phyloP scores from a whole-genome alignment of 2,888 invertebrate genomes.

The Drosophila limbata region DNA sequence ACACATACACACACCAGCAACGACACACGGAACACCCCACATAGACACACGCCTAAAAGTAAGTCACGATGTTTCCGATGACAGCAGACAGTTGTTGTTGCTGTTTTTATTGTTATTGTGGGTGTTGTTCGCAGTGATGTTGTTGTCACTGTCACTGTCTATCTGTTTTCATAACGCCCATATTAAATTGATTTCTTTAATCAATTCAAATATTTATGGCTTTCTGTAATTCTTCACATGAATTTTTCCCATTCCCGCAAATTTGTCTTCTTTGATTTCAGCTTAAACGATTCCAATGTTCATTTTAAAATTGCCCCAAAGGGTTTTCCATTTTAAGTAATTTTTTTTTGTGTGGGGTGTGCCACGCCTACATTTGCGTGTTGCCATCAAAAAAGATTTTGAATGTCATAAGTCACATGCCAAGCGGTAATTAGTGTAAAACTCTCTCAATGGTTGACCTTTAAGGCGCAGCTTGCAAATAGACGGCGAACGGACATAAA shows the following conservation, averaged over 20 bases:
- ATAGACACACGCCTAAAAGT: conserved; percentile 68
- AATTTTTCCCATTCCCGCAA: conserved; percentile 1
- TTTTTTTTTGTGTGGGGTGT: background rate
- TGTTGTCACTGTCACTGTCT: conserved; percentile 25
- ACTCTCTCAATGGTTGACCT: conserved; percentile 38
- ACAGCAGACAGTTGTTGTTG: conserved; percentile 39
- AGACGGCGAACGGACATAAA: background rate
- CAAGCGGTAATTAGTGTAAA: conserved; percentile 68
- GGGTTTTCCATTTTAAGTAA: conserved; percentile 2
- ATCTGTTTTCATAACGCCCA: conserved; percentile 47
- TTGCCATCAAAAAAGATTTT: conserved; percentile 50
- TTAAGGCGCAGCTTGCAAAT: conserved; percentile 37
- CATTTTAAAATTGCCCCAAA: conserved; percentile 35
- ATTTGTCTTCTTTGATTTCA: conserved; percentile 30
- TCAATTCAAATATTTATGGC: conserved; percentile 71
- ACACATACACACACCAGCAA: conserved; percentile 10
- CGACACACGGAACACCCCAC: conserved; percentile 16
- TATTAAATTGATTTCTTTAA: conserved; percentile 75
- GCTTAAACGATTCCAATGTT: conserved; percentile 40
- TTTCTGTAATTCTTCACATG: conserved; percentile 49
- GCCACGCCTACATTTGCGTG: conserved; percentile 42
- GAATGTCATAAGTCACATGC: conserved; percentile 75
- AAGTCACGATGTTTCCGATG: conserved; percentile 63
- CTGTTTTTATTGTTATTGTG: conserved; percentile 23
- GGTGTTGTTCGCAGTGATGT: conserved; percentile 27